Evolutionary conservation across 2,113 vertebrate species (phyloP).

Genomic region (Sardina pilchardus): DNA sequence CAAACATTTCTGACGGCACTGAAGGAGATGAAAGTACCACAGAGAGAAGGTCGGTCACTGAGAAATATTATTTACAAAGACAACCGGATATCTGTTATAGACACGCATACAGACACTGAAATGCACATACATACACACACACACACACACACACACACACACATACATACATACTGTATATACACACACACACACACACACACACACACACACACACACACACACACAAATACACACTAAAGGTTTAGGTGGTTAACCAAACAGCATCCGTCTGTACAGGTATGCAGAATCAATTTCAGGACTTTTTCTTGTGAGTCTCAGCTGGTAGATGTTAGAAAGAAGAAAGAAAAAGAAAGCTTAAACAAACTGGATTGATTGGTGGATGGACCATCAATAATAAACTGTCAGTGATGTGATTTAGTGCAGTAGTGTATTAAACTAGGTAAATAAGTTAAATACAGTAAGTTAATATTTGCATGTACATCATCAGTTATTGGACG

Average conservation of each 20-base stretch:
- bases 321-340: no score
- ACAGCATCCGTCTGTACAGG: background rate
- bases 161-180: no score
- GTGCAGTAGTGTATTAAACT: background rate
- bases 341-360: no score
- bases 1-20: constrained; percentile 31
- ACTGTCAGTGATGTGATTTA: no score
- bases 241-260: background rate
- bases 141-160: background rate
- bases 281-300: no score
- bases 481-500: constrained; percentile 30
- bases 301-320: no score
- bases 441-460: background rate
- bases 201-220: no score
- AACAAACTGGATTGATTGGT: no score
- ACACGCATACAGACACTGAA: background rate
- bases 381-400: no score
- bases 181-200: no score
- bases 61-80: background rate
- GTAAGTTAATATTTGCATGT: background rate
- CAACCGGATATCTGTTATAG: background rate
- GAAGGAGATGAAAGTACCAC: background rate
- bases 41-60: background rate
- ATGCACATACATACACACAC: background rate
- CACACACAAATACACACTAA: no score